Conservation (phyloP, 2,888 invertebrate genomes). For the Trachelus tabidus region DNA sequence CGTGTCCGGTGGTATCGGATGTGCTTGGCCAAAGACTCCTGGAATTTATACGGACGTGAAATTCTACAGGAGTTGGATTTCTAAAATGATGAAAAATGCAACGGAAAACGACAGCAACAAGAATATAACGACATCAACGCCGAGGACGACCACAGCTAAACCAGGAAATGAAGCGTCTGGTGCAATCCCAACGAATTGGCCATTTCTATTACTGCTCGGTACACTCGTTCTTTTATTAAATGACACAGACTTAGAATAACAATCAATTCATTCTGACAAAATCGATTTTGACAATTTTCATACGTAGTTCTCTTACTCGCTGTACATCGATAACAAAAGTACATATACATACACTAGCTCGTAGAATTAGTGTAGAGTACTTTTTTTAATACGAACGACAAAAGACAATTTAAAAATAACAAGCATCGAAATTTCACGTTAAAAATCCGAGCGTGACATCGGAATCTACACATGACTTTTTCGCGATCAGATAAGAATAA, state of each 20-base stretch:
- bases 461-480: too few relatives aligned
- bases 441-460: too few relatives aligned
- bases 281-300: not conserved
- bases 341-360: too few relatives aligned
- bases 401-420: not conserved
- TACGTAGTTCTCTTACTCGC: not conserved
- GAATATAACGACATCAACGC: not conserved
- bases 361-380: too few relatives aligned
- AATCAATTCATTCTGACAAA: not conserved
- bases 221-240: not conserved
- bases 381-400: too few relatives aligned
- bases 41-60: constrained; percentile 52
- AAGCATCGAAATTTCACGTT: too few relatives aligned
- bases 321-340: too few relatives aligned
- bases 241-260: not conserved
- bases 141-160: not conserved
- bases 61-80: constrained; percentile 47
- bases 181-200: not conserved
- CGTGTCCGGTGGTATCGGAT: constrained; percentile 56
- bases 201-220: not conserved
- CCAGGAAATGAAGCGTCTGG: not conserved
- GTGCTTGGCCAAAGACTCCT: constrained; percentile 48
- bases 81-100: not conserved
- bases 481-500: not conserved
- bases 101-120: not conserved